Percentiles rank a stretch among this genome's conserved stretches.
Evolutionary conservation across 2,888 invertebrate species (phyloP).

Genomic region (Drosophila kambysellisi): DNA sequence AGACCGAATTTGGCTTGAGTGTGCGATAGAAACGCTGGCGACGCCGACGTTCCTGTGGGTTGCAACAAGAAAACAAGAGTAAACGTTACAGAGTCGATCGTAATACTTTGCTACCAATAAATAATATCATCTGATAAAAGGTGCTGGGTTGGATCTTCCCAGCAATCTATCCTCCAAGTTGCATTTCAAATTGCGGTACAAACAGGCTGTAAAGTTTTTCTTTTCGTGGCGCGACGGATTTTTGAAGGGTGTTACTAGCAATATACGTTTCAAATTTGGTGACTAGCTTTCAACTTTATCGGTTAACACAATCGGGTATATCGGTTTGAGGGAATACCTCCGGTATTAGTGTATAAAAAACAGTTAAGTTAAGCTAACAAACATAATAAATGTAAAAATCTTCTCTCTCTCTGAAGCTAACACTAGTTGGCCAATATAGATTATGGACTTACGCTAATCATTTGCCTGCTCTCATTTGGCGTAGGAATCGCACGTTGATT

Average conservation of each 20-base stretch:
- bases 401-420: neutral
- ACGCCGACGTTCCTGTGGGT: conserved; percentile 38
- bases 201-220: no score
- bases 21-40: conserved; percentile 49
- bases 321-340: neutral
- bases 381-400: neutral
- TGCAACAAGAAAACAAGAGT: neutral
- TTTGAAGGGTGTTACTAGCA: no score
- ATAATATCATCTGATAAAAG: neutral
- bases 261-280: no score
- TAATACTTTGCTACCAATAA: neutral
- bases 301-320: no score
- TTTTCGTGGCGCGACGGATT: no score
- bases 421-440: neutral
- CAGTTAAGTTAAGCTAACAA: neutral
- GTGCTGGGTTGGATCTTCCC: neutral
- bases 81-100: neutral
- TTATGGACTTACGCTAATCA: conserved; percentile 31
- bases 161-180: neutral
- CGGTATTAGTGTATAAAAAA: neutral
- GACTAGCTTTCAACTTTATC: no score
- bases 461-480: no score
- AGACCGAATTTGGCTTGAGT: conserved; percentile 32
- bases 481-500: accelerated
- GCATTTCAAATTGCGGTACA: neutral